phyloP scores from a whole-genome alignment of 2,113 vertebrate species.

The Ammospiza caudacuta region DNA sequence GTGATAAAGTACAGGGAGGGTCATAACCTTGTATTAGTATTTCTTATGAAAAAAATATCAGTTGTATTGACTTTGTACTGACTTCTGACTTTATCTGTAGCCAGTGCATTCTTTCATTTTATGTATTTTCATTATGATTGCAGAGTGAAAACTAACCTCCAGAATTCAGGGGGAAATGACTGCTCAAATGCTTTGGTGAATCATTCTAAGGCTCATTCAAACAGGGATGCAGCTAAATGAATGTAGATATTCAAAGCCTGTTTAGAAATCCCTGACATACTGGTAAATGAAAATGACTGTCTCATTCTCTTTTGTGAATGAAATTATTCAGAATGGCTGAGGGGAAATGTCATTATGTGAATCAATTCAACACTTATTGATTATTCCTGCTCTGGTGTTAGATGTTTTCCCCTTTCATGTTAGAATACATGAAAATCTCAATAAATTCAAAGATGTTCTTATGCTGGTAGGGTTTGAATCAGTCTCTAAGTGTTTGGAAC shows the following conservation, averaged over 20 bases:
- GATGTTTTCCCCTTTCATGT: neutral
- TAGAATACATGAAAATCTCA: neutral
- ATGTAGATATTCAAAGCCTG: neutral
- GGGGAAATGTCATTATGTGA: constrained; percentile 16
- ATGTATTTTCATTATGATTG: neutral
- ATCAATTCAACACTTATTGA: neutral
- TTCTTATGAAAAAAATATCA: neutral
- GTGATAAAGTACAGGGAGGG: neutral
- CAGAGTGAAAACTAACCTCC: neutral
- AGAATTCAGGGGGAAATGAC: neutral
- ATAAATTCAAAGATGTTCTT: neutral
- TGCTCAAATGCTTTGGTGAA: constrained; percentile 6
- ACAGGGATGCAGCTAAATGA: neutral
- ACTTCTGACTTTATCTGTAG: neutral
- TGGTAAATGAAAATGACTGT: constrained; percentile 32
- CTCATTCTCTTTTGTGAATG: constrained; percentile 14
- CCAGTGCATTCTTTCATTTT: neutral
- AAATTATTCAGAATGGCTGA: constrained; percentile 40
- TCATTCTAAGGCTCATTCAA: neutral
- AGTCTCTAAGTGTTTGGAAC: neutral
- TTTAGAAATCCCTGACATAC: constrained; percentile 6
- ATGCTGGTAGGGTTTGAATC: neutral
- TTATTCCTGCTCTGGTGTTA: neutral
- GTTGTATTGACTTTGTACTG: neutral
- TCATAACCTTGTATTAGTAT: neutral